Base-by-base conservation (phyloP, 1,140 invertebrate genomes). In the Bombus sylvicola region DNA sequence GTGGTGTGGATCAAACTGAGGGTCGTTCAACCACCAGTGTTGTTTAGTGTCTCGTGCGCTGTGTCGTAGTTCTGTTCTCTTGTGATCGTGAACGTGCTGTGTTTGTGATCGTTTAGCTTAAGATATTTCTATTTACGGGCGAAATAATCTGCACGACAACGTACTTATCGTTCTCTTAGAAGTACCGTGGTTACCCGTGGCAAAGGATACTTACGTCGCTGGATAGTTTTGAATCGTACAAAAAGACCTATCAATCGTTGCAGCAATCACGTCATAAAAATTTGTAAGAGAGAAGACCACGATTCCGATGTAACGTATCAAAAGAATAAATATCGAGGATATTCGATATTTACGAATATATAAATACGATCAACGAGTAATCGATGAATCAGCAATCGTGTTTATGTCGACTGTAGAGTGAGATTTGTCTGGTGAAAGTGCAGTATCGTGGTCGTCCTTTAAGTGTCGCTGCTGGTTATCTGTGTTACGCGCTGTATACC, bases 11-110 rank as follows among this genome's bases (percentile, higher is more conserved):
- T 93, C 92, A 87, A 87, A 83, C 90, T 78, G 89, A 92, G 92
- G 91, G 91, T 93, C 90, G 92, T 93, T 93, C 91, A 93, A 93
- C 91, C 91, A 92, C 88, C 93, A 94, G 93, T 94, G 90, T 94
- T 93, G 93, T 93, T 89, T 93, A 89, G 92, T 94, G 92, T 93
- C 89, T 93, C 92, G 91, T 92, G 83, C 89, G 90, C 88, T 84
- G 88, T 91, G 90, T 93, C 88, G 90, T 90, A 88, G 81, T 89
- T 84, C 85, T 90, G 87, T 91, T 84, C 89, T 91, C 91, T 93
- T 87, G 92, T 94, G 89, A 89, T 93, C 92, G 92, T 92, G 90
- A 93, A 91, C 85, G 92, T 92, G 89, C 85, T 90, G 91, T 93
- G 87, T 87, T 93, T 90, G 92, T 94, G 92, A 84, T 94, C 90